A percentile compares a stretch with the other conserved stretches of the same genome.
phyloP scores from a whole-genome alignment of 2,888 invertebrate genomes.

The Sesia bembeciformis region DNA sequence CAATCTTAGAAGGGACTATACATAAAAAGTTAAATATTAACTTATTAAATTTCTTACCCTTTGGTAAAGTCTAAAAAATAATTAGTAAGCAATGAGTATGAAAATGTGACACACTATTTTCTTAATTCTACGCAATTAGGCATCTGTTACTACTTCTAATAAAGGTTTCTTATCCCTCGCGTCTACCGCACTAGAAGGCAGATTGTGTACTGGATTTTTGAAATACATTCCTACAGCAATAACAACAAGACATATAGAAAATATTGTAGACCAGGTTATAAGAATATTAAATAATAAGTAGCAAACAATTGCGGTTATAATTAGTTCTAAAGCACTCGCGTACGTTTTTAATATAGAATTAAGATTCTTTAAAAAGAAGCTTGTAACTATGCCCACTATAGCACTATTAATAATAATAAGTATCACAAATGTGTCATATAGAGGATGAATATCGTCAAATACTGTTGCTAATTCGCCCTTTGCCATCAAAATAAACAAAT shows the following conservation, averaged over 20 bases:
- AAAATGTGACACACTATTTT: too few relatives aligned
- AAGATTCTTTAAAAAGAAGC: conserved; percentile 92
- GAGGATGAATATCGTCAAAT: conserved; percentile 72
- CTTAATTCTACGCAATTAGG: too few relatives aligned
- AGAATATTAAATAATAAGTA: conserved; percentile 90
- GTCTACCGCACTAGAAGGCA: conserved; percentile 10
- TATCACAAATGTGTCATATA: conserved; percentile 81
- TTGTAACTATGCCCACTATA: conserved; percentile 92
- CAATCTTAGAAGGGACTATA: too few relatives aligned
- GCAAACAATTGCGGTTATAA: conserved; percentile 92
- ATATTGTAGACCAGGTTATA: conserved; percentile 85
- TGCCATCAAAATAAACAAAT: conserved; percentile 79
- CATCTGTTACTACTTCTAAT: conserved; percentile 30
- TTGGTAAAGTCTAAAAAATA: too few relatives aligned
- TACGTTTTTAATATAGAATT: conserved; percentile 97
- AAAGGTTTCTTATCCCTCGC: conserved; percentile 38
- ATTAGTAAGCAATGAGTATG: too few relatives aligned
- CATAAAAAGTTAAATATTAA: too few relatives aligned
- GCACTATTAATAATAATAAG: conserved; percentile 92
- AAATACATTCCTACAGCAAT: conserved; percentile 90
- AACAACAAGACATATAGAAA: conserved; percentile 88
- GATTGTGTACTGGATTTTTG: conserved; percentile 87
- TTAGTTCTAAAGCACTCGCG: conserved; percentile 92
- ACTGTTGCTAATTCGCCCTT: conserved; percentile 78
- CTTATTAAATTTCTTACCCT: too few relatives aligned